phyloP scores from a whole-genome alignment of 2,113 vertebrate species.

The Craseonycteris thonglongyai region DNA sequence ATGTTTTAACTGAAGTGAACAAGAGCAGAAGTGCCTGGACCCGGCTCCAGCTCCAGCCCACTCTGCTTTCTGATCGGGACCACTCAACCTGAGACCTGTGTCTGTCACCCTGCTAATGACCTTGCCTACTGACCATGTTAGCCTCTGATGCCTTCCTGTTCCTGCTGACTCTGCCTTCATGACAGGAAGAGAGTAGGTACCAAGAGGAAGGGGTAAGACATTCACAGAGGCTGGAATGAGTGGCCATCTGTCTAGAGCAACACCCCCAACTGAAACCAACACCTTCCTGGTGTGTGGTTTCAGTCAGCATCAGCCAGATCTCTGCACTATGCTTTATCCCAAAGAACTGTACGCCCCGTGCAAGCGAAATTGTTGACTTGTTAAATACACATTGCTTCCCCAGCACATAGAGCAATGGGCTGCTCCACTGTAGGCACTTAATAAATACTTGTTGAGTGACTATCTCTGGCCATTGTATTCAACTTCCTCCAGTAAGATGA shows the following conservation, averaged over 20 bases:
- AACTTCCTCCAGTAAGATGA: background rate
- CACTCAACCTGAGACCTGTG: background rate
- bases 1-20: background rate
- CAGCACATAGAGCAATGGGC: background rate
- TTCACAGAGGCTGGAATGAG: background rate
- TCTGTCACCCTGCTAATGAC: background rate
- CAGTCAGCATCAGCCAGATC: background rate
- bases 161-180: background rate
- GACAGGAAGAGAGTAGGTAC: background rate
- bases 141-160: background rate
- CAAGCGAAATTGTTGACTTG: background rate
- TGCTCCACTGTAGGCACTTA: background rate
- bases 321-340: background rate
- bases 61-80: background rate
- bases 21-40: too few relatives aligned
- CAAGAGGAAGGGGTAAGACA: background rate
- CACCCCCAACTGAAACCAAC: too few relatives aligned
- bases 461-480: background rate
- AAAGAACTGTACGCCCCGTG: rapidly evolving
- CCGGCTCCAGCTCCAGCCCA: background rate
- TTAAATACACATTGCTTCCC: background rate
- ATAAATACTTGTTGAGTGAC: background rate
- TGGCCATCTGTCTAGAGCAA: background rate
- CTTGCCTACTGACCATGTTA: background rate
- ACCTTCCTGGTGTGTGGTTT: background rate